Conservation (phyloP, 2,113 vertebrate genomes). For the Xiphias gladius region DNA sequence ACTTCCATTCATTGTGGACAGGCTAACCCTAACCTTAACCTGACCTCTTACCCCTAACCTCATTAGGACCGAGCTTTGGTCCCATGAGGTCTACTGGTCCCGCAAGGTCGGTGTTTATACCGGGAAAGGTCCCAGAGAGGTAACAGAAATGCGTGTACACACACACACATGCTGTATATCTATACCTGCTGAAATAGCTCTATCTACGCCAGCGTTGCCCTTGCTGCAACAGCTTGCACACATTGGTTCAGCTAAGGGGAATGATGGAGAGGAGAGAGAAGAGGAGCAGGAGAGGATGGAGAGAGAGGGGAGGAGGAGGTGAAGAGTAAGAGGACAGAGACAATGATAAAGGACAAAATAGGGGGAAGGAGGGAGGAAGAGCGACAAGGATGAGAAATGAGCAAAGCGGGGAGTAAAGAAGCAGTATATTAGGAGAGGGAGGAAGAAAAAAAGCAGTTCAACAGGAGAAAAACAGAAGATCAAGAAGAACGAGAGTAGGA, state of each 20-base stretch:
- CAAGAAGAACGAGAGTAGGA: not conserved
- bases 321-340: constrained; percentile 33
- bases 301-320: constrained; percentile 49
- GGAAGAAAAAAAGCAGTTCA: not conserved
- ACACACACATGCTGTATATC: constrained; percentile 45
- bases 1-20: too few relatives aligned
- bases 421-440: not conserved
- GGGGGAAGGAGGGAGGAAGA: constrained; percentile 19
- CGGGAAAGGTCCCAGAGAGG: too few relatives aligned
- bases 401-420: not conserved
- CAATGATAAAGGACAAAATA: constrained; percentile 40
- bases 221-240: constrained; percentile 71
- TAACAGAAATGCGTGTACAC: not conserved
- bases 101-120: too few relatives aligned
- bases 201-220: constrained; percentile 66
- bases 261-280: constrained; percentile 42
- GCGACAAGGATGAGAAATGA: not conserved
- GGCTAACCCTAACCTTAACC: too few relatives aligned
- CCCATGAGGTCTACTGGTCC: too few relatives aligned
- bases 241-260: constrained; percentile 71
- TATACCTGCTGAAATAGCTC: constrained; percentile 60
- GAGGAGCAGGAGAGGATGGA: constrained; percentile 26
- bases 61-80: too few relatives aligned
- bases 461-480: constrained; percentile 3
- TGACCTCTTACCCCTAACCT: too few relatives aligned